A percentile compares a stretch with the other conserved stretches of the same genome.
phyloP scores from a whole-genome alignment of 2,888 invertebrate species.

The Amblyteles armatorius region DNA sequence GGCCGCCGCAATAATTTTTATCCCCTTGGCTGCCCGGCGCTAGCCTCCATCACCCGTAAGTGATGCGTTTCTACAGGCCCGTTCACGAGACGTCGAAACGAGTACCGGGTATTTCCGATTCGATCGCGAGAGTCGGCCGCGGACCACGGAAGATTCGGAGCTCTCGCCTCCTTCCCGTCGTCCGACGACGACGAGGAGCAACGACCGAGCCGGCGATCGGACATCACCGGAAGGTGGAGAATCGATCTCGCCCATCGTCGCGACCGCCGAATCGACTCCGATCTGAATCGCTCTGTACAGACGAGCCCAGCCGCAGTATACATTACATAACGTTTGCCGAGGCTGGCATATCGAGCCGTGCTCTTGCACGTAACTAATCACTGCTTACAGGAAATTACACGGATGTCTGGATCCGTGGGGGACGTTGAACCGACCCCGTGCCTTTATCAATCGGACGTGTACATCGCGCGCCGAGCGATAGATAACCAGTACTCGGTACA shows the following conservation, averaged over 20 bases:
- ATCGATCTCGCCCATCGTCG: background rate
- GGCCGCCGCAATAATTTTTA: slow-evolving; percentile 61
- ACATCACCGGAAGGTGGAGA: background rate
- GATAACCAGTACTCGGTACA: slow-evolving; percentile 39
- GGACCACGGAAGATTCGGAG: background rate
- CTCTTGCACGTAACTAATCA: slow-evolving; percentile 66
- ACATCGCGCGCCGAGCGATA: slow-evolving; percentile 1
- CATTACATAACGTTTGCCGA: slow-evolving; percentile 55
- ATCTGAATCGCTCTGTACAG: slow-evolving; percentile 60
- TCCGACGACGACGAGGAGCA: background rate
- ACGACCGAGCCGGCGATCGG: background rate
- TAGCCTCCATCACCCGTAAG: slow-evolving; percentile 36
- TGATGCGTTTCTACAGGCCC: slow-evolving; percentile 51
- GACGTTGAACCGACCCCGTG: slow-evolving; percentile 55
- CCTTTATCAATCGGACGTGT: slow-evolving; percentile 65
- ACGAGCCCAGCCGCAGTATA: slow-evolving; percentile 50
- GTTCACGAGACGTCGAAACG: slow-evolving; percentile 16
- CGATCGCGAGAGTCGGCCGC: too few species aligned
- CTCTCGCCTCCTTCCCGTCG: background rate
- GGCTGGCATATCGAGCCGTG: slow-evolving; percentile 54
- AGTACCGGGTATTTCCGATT: background rate
- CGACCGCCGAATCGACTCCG: background rate
- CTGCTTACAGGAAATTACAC: slow-evolving; percentile 67
- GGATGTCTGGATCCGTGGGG: slow-evolving; percentile 61
- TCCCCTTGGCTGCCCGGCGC: slow-evolving; percentile 61